These are phyloP conservation scores for Elachura formosa DNA, from an alignment of 2,113 vertebrate genomes.

Conservation along the genomic window DNA sequence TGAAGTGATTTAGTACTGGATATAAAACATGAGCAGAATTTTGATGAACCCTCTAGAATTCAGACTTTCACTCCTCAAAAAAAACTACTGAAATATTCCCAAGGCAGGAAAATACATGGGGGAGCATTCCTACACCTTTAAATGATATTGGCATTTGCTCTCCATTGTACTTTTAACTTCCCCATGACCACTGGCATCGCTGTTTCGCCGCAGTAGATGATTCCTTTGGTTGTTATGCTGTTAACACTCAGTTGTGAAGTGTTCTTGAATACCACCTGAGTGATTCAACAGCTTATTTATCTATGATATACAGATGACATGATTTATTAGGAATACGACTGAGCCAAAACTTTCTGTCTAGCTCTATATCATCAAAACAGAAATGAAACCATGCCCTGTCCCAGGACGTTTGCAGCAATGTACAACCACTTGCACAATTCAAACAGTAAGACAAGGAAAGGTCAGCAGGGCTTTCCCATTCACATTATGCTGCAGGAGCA, in stretches of 20 bases:
- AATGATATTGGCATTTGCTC: background rate
- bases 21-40: background rate
- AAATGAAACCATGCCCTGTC: background rate
- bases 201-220: background rate
- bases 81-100: background rate
- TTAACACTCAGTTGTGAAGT: background rate
- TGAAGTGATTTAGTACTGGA: background rate
- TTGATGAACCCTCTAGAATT: background rate
- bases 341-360: background rate
- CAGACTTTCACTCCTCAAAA: background rate
- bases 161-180: background rate
- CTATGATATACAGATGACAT: background rate
- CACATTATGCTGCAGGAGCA: background rate
- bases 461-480: background rate
- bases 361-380: background rate
- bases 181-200: background rate
- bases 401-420: background rate
- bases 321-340: background rate
- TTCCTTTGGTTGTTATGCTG: background rate
- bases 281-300: background rate
- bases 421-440: background rate
- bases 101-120: background rate
- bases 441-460: background rate
- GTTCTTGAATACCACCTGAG: background rate
- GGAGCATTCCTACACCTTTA: background rate